Evolutionary conservation across 2,797 vertebrate genomes (phyloP), one percentile per base, ranked within the genome.

Genomic region (Poeciliopsis infans): DNA sequence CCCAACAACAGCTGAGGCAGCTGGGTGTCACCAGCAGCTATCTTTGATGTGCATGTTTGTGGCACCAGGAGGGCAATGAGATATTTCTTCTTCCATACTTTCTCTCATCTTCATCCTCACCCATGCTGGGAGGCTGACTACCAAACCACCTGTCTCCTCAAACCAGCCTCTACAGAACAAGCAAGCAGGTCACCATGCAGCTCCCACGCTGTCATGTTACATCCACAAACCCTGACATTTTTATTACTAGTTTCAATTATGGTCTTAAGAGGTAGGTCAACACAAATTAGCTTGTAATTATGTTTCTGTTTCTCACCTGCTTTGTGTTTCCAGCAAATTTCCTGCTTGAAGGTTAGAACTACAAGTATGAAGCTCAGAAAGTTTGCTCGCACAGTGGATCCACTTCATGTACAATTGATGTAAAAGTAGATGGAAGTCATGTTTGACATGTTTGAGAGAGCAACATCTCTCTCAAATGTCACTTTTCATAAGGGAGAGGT

Each of bases 121-220:
- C 86, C 91, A 89, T 18, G 83, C 89, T 87, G 89, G n/a, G 90
- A 73, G 82, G 80, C 88, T 84, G 83, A 80, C 85, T 88, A 85
- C 84, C 78, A 69, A 81, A 81, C 90, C 92, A 93, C 93, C 93
- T 93, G 93, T 93, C 91, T 89, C 78, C 75, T 69, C 79, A 84
- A 73, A 59, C 16, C n/a, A 79, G 77, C 76, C 83, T 77, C 75
- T 59, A 28, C 46, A 68, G 51, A 77, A 45, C 74, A 49, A 7
- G 72, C 15, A 49, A n/a, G 36, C 46, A 25, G 25, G 39, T 41
- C 39, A 55, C n/a, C 13, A n/a, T 25, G 61, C 41, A 66, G 39
- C 23, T 0, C 41, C 64, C 20, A 13, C 0, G n/a, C 25, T 43
- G 66, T n/a, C 66, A 43, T 69, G 39, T 25, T n/a, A 25, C 10